These are phyloP conservation scores for Drosophila nr. medialis DNA, from an alignment of 2,888 invertebrate genomes.

Conservation along the genomic window DNA sequence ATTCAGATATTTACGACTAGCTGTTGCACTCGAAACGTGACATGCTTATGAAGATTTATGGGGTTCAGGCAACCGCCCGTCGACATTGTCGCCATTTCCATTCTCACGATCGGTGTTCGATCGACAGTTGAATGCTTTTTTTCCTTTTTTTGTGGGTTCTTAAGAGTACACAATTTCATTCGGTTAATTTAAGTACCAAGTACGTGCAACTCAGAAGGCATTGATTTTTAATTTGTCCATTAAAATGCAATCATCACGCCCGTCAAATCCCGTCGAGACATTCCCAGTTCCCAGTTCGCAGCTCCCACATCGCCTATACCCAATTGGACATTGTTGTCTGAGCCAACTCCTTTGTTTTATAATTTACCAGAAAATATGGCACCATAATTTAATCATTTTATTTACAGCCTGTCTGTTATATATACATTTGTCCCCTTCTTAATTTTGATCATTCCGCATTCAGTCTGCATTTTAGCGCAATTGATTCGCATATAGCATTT, in stretches of 20 bases:
- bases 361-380: slow-evolving; percentile 59
- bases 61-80: slow-evolving; percentile 68
- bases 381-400: slow-evolving; percentile 64
- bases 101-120: slow-evolving; percentile 83
- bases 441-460: slow-evolving; percentile 58
- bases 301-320: slow-evolving; percentile 16
- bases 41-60: slow-evolving; percentile 84
- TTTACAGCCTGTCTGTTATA: slow-evolving; percentile 39
- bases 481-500: slow-evolving; percentile 64
- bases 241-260: slow-evolving; percentile 83
- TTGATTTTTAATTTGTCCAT: slow-evolving; percentile 83
- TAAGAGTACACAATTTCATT: slow-evolving; percentile 48
- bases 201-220: slow-evolving; percentile 73
- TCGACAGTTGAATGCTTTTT: slow-evolving; percentile 65
- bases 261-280: slow-evolving; percentile 27
- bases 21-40: slow-evolving; percentile 83
- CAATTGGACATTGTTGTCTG: slow-evolving; percentile 7
- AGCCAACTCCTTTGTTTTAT: slow-evolving; percentile 42
- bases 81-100: slow-evolving; percentile 80
- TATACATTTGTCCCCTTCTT: slow-evolving; percentile 54
- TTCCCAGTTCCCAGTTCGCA: slow-evolving; percentile 27
- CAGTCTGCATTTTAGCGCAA: slow-evolving; percentile 57
- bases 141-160: slow-evolving; percentile 27
- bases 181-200: slow-evolving; percentile 72
- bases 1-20: slow-evolving; percentile 79